Evolutionary conservation across 2,113 vertebrate species (phyloP).

Genomic region (Cygnus atratus): DNA sequence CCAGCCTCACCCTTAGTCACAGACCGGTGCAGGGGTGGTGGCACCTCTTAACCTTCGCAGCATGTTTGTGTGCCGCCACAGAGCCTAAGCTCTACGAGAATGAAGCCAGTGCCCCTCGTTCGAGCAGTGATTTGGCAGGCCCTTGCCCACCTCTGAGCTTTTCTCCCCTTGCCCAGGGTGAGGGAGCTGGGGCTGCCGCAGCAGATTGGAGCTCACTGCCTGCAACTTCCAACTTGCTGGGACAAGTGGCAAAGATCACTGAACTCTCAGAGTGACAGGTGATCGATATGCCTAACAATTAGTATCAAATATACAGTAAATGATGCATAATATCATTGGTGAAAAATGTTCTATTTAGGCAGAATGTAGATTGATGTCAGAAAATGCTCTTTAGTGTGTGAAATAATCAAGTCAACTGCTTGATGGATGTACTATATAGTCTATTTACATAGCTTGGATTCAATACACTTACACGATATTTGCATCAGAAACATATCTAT

Average conservation of each 20-base stretch:
- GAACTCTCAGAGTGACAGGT: slow-evolving; percentile 52
- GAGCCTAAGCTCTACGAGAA: not conserved
- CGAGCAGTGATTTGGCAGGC: not conserved
- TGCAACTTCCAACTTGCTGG: not conserved
- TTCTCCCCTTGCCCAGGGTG: not conserved
- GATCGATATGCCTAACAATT: slow-evolving; percentile 74
- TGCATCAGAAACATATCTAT: slow-evolving; percentile 80
- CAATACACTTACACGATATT: slow-evolving; percentile 80
- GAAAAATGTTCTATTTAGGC: slow-evolving; percentile 77
- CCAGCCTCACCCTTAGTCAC: not conserved
- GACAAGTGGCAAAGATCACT: slow-evolving; percentile 49
- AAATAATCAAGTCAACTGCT: slow-evolving; percentile 79
- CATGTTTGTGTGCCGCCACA: not conserved
- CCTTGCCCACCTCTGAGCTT: not conserved
- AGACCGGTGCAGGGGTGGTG: not conserved
- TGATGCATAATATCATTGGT: slow-evolving; percentile 69
- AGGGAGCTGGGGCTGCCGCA: not conserved
- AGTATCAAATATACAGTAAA: slow-evolving; percentile 74
- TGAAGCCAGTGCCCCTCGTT: not conserved
- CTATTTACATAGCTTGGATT: slow-evolving; percentile 78
- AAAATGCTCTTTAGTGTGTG: slow-evolving; percentile 74
- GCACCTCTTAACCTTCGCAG: not conserved
- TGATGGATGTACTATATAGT: slow-evolving; percentile 78
- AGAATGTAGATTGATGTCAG: slow-evolving; percentile 75
- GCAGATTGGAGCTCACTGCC: not conserved